phyloP scores from a whole-genome alignment of 2,113 vertebrate species.

The Zapus hudsonius region DNA sequence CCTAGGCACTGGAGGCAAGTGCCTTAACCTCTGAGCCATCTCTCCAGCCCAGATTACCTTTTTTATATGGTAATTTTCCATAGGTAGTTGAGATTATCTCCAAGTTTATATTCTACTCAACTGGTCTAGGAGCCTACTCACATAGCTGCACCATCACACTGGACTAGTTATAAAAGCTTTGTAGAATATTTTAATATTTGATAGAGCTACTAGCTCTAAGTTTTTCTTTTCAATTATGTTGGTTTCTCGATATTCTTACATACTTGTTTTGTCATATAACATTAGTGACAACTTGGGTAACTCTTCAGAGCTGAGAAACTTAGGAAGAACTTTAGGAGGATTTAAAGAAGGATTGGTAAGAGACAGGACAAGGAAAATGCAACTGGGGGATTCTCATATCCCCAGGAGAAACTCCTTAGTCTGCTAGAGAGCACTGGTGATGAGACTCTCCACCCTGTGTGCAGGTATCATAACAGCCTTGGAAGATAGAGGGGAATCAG shows the following conservation, averaged over 20 bases:
- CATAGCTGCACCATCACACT: fast-evolving
- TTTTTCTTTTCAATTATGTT: neutral
- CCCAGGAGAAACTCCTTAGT: neutral
- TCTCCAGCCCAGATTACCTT: too few relatives aligned
- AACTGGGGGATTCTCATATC: fast-evolving
- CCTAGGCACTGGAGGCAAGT: too few relatives aligned
- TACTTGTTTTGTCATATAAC: neutral
- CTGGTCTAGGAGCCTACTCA: fast-evolving
- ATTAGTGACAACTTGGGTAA: neutral
- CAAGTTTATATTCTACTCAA: neutral
- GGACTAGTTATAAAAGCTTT: neutral
- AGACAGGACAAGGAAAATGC: neutral
- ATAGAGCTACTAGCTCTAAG: neutral
- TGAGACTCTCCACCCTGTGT: fast-evolving
- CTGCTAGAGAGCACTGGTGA: fast-evolving
- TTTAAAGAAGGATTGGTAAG: neutral
- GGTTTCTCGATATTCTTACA: neutral
- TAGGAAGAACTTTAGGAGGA: neutral
- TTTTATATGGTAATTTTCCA: neutral
- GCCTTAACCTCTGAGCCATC: too few relatives aligned
- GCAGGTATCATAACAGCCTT: fast-evolving
- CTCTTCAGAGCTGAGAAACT: neutral
- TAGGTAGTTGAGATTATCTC: too few relatives aligned
- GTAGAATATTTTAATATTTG: neutral
- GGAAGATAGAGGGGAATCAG: fast-evolving